Percentiles rank a stretch among this genome's conserved stretches.
These are phyloP conservation scores for Varroa destructor DNA, from an alignment of 1,140 invertebrate species.

Conservation along the genomic window DNA sequence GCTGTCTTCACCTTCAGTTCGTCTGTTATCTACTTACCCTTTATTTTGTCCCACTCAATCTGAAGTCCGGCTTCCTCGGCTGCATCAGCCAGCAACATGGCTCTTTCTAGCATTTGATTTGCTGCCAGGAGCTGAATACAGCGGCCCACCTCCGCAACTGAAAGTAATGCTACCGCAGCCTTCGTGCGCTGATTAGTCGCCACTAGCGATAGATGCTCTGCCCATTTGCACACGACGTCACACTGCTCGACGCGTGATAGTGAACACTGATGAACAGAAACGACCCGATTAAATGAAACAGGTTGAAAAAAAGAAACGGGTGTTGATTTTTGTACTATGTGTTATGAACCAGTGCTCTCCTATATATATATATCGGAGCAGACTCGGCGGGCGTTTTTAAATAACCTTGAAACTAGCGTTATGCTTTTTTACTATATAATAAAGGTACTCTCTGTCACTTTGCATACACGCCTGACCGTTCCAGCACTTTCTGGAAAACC, in stretches of 20 bases:
- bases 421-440: too few relatives aligned
- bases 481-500: too few relatives aligned
- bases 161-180: background rate
- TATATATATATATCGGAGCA: too few relatives aligned
- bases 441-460: too few relatives aligned
- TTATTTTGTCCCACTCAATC: background rate
- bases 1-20: too few relatives aligned
- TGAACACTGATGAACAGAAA: background rate
- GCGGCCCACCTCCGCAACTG: constrained; percentile 10
- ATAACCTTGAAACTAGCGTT: too few relatives aligned
- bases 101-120: constrained; percentile 16
- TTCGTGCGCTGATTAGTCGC: constrained; percentile 1
- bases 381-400: too few relatives aligned
- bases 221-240: constrained; percentile 15
- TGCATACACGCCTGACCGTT: too few relatives aligned
- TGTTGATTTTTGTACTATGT: too few relatives aligned
- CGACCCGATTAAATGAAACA: background rate
- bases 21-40: background rate
- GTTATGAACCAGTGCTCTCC: too few relatives aligned
- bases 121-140: background rate
- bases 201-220: constrained; percentile 1
- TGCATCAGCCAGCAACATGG: constrained; percentile 1
- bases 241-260: background rate
- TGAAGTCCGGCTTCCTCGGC: constrained; percentile 5
- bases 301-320: background rate